Evolutionary conservation across 2,888 invertebrate species (phyloP).

Genomic region (Philhelius pedissequus): DNA sequence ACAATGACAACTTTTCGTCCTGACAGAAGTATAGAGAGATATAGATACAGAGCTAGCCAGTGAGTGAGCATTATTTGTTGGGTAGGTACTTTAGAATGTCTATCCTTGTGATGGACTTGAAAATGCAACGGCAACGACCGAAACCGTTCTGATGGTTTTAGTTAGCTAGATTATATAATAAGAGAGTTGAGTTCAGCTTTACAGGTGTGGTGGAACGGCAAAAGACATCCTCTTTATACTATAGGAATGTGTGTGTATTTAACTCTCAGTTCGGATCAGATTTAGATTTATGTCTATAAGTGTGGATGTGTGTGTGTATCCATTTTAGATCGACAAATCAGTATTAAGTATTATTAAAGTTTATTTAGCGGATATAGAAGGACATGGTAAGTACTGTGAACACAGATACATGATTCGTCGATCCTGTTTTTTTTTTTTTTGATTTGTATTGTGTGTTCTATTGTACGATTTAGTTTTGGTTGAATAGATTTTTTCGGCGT

Average conservation of each 20-base stretch:
- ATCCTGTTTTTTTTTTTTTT: not conserved
- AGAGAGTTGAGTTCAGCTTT: slow-evolving; percentile 9
- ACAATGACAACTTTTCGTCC: slow-evolving; percentile 65
- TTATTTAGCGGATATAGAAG: slow-evolving; percentile 31
- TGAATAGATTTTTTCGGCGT: not conserved
- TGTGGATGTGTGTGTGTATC: not conserved
- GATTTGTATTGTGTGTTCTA: not conserved
- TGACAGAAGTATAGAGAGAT: not conserved
- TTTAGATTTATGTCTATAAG: not conserved
- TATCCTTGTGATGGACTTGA: slow-evolving; percentile 52
- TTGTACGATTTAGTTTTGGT: not conserved
- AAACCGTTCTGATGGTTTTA: slow-evolving; percentile 12
- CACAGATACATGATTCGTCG: slow-evolving; percentile 3
- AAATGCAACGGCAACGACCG: slow-evolving; percentile 43
- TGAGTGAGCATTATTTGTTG: slow-evolving; percentile 1
- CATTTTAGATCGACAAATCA: slow-evolving; percentile 34
- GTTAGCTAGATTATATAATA: slow-evolving; percentile 41
- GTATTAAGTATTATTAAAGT: slow-evolving; percentile 53
- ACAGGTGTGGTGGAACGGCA: slow-evolving; percentile 23
- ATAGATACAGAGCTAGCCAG: not conserved
- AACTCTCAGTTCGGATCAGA: slow-evolving; percentile 33
- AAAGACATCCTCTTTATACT: not conserved
- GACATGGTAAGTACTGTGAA: slow-evolving; percentile 40
- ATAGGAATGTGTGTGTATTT: slow-evolving; percentile 31
- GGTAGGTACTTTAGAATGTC: slow-evolving; percentile 6